Evolutionary conservation across 2,888 invertebrate species (phyloP).

Genomic region (Cataglyphis albicans): DNA sequence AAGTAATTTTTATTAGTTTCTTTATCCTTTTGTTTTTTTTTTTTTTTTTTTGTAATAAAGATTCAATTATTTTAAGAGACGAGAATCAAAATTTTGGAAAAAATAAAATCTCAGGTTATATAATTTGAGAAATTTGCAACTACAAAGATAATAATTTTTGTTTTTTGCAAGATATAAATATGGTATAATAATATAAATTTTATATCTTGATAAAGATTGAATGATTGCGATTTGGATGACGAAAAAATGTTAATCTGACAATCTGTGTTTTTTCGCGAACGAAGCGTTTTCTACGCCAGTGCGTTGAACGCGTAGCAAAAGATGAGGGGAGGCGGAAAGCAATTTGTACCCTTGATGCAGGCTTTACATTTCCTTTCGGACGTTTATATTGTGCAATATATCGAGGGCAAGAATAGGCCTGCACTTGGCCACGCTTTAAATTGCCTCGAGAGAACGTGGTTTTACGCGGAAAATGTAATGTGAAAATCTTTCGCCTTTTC

Average conservation of each 20-base stretch:
- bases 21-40: neutral
- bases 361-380: conserved; percentile 62
- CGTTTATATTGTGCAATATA: conserved; percentile 64
- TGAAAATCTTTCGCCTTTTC: neutral
- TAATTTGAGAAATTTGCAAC: neutral
- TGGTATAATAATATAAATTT: neutral
- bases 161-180: neutral
- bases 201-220: neutral
- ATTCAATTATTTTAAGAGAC: neutral
- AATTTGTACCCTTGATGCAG: conserved; percentile 66
- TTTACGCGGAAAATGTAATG: conserved; percentile 33
- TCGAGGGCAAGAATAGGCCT: conserved; percentile 58
- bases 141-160: neutral
- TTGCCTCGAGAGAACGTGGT: conserved; percentile 41
- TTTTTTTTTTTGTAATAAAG: neutral
- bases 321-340: conserved; percentile 64
- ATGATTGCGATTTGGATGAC: neutral
- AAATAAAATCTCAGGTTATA: neutral
- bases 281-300: conserved; percentile 63
- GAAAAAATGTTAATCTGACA: neutral
- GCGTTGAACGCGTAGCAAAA: conserved; percentile 45
- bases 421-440: conserved; percentile 52
- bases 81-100: neutral
- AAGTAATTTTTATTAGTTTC: neutral
- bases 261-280: conserved; percentile 11